Evolutionary conservation across 2,888 invertebrate species (phyloP).

Genomic region (Callyntrura sp.): DNA sequence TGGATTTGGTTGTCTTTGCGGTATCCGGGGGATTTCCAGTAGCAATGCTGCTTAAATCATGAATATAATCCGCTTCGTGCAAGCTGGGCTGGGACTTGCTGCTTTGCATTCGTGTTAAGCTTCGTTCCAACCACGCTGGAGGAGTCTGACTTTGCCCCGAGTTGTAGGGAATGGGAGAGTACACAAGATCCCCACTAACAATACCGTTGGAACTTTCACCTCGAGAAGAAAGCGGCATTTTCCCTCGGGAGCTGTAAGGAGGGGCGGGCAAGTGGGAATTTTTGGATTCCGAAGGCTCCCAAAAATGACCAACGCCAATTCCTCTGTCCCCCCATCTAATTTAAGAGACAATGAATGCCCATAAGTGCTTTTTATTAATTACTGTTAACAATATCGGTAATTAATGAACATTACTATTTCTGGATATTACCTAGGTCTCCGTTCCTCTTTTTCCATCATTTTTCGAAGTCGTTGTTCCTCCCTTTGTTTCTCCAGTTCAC

Average conservation of each 20-base stretch:
- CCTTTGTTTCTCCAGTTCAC: constrained; percentile 85
- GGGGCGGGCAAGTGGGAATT: constrained; percentile 85
- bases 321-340: constrained; percentile 91
- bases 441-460: constrained; percentile 82
- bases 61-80: constrained; percentile 53
- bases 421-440: constrained; percentile 80
- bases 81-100: constrained; percentile 78
- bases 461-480: constrained; percentile 85
- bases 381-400: too few species aligned
- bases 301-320: constrained; percentile 89
- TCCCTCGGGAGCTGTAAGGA: constrained; percentile 84
- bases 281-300: constrained; percentile 87
- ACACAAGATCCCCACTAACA: background rate
- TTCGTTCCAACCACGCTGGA: constrained; percentile 88
- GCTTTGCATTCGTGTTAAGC: constrained; percentile 84
- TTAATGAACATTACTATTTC: too few species aligned
- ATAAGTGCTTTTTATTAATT: too few species aligned
- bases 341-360: too few species aligned
- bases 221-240: constrained; percentile 80
- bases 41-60: background rate
- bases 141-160: constrained; percentile 74
- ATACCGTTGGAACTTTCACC: constrained; percentile 85
- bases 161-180: constrained; percentile 83
- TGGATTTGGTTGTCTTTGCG: background rate
- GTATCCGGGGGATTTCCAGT: background rate